Evolutionary conservation across 2,797 vertebrate species (phyloP), one percentile per base, ranked within the genome.

Genomic region (Myotis pilosus): DNA sequence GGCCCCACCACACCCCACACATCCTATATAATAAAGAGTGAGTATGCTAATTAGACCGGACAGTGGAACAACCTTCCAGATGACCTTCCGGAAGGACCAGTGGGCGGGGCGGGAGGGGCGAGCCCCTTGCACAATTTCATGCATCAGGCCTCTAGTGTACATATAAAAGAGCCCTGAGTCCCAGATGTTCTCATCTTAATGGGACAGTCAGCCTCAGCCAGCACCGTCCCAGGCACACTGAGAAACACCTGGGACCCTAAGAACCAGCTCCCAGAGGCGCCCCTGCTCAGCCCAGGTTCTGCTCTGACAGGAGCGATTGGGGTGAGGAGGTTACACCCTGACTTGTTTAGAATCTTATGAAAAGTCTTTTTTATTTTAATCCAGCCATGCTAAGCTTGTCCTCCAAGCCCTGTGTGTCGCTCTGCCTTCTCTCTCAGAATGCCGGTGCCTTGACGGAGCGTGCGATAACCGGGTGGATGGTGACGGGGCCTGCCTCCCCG

Each of bases 381-480:
- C 33, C 20, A 66, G 72, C 23, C 23, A 5, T 69, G n/a, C 28
- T 66, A 5, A 5, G 16, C 11, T 12, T 78, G 33, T 28, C 28
- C 44, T 13, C 66, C 55, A 28, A 9, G 6, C 60, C 60, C 47
- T 44, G 41, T 66, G 9, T 1, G 0, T 6, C 55, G 30, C 25
- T n/a, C 13, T 4, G 41, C 15, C 75, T 75, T 60, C 79, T 78
- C 95, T 96, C 83, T 2, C 95, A 99, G 99, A 98, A 1, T 99
- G 99, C 94, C 97, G 55, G 28, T 99, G 99, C 84, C 0, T 98
- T 88, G 97, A 98, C 0, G 99, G 99, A 3, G 96, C 96, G 20
- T 99, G 99, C 15, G 98, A 99, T 28, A 99, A 99, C 96, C 98
- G 96, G 6, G 97, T 98, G 5, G 98, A 98, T 86, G 98, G 99